phyloP scores from a whole-genome alignment of 2,113 vertebrate species.

The Tachycineta bicolor region DNA sequence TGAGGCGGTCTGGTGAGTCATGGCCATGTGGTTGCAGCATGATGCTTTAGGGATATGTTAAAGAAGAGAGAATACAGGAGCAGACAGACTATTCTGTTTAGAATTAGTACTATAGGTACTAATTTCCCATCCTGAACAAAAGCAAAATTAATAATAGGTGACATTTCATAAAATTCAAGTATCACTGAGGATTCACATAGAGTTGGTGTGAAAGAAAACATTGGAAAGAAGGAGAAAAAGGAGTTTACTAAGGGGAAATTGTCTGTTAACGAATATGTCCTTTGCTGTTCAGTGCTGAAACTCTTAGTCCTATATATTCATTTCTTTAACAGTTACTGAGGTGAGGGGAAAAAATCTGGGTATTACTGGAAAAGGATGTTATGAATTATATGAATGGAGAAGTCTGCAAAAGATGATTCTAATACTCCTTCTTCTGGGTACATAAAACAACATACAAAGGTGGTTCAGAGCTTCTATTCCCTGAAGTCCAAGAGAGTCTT shows the following conservation, averaged over 20 bases:
- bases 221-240: background rate
- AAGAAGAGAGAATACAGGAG: background rate
- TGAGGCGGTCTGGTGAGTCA: background rate
- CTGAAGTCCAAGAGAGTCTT: background rate
- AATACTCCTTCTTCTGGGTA: background rate
- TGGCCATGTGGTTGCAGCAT: background rate
- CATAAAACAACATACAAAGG: background rate
- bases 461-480: background rate
- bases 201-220: background rate
- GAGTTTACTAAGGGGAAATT: background rate
- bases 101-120: background rate
- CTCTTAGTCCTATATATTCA: background rate
- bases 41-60: background rate
- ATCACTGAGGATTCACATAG: background rate
- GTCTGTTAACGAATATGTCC: background rate
- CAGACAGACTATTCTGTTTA: background rate
- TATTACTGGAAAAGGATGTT: background rate
- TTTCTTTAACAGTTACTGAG: background rate
- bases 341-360: background rate
- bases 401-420: background rate
- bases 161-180: background rate
- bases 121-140: background rate
- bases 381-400: background rate
- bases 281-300: background rate
- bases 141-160: background rate